A percentile compares a stretch with the other conserved stretches of the same genome.
These are phyloP conservation scores for Tragopan temminckii DNA, from an alignment of 2,797 vertebrate species.

Conservation along the genomic window DNA sequence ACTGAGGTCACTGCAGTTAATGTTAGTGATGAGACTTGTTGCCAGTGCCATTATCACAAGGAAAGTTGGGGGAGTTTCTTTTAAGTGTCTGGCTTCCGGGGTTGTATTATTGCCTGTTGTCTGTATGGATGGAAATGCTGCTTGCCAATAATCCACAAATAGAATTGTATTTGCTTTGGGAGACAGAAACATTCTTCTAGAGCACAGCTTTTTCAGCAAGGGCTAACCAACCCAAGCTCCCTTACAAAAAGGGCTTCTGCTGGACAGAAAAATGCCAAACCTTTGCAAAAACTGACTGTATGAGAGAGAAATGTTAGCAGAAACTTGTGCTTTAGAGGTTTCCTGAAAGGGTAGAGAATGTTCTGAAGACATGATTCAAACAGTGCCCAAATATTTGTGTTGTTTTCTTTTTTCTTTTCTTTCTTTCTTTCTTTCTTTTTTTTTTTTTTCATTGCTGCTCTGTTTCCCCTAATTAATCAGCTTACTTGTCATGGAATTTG, in stretches of 20 bases:
- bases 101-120: neutral
- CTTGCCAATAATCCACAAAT: neutral
- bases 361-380: neutral
- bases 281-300: neutral
- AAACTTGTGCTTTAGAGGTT: neutral
- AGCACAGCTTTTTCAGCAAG: neutral
- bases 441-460: neutral
- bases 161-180: neutral
- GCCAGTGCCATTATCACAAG: neutral
- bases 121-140: neutral
- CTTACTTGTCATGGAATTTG: neutral
- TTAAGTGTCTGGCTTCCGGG: neutral
- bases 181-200: neutral
- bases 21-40: neutral
- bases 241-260: neutral
- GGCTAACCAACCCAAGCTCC: neutral
- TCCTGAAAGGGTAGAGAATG: neutral
- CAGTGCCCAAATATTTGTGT: neutral
- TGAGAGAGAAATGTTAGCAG: neutral
- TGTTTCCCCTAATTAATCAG: neutral
- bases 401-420: too few relatives aligned
- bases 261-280: neutral
- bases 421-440: neutral
- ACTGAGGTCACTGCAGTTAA: neutral
- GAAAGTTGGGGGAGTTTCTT: neutral